These are phyloP conservation scores for Neoniphon sammara DNA, from an alignment of 2,797 vertebrate species.

Conservation along the genomic window DNA sequence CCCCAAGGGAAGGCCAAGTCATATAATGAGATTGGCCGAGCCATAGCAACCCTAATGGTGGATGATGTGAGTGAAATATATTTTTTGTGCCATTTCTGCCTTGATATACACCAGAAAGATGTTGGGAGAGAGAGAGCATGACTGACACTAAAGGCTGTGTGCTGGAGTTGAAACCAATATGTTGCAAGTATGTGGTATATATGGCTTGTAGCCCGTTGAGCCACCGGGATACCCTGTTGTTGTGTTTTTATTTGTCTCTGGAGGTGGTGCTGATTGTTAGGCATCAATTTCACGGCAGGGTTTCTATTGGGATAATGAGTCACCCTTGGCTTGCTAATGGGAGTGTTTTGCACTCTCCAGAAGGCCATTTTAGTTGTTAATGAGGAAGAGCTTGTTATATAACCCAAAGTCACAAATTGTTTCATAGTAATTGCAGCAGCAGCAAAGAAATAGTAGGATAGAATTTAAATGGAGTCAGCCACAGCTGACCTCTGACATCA, in stretches of 20 bases:
- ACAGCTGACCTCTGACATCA: background rate
- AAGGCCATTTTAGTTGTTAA: slow-evolving; percentile 14
- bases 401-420: background rate
- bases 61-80: slow-evolving; percentile 89
- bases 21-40: slow-evolving; percentile 96
- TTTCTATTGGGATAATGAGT: slow-evolving; percentile 27
- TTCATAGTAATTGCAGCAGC: slow-evolving; percentile 2
- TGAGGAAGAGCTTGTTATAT: background rate
- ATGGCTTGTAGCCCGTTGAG: background rate
- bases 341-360: background rate
- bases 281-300: slow-evolving; percentile 5
- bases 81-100: background rate
- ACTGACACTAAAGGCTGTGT: background rate
- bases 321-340: slow-evolving; percentile 13
- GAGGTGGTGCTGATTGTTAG: slow-evolving; percentile 36
- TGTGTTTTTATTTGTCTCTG: slow-evolving; percentile 22
- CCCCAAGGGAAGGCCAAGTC: slow-evolving; percentile 95
- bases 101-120: background rate
- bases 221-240: background rate
- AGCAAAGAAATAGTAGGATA: slow-evolving; percentile 12
- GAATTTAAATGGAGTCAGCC: background rate
- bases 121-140: background rate
- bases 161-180: background rate
- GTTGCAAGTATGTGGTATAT: background rate
- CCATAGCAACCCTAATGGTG: slow-evolving; percentile 97